Evolutionary conservation across 2,113 vertebrate genomes (phyloP), one percentile per base, ranked within the genome.

Genomic region (Gasterosteus aculeatus): DNA sequence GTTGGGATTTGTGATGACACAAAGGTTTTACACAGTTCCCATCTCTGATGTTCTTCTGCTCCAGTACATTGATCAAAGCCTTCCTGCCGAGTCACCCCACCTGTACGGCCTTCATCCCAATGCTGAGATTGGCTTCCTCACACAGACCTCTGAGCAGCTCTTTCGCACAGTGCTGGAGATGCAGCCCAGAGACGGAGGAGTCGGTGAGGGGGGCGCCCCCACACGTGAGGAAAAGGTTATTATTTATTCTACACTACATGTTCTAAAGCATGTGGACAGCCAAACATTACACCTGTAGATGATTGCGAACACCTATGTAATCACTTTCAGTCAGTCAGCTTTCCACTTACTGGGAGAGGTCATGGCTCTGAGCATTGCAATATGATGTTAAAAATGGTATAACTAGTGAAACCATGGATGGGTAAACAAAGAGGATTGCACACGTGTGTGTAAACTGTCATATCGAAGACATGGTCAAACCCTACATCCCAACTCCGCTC

Each of bases 31-130:
- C 12, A 3, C 16, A 26, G 39, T n/a, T 73, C n/a, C 83, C 19
- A 80, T 16, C 33, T 35, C 5, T 35, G 33, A 18, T 62, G 10
- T 2, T 11, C 7, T 79, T 59, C 31, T 15, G 19, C 81, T 84
- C 3, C 90, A 99, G 98, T 99, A 98, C 86, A 94, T 99, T 0
- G 97, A 99, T 0, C 91, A 94, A 0, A 53, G 78, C 10, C 85
- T 99, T 26, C 98, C 98, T 5, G 65, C 95, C 0, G 98, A 99
- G 85, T 98, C 97, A 0, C 97, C 98, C 0, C 92, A 97, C 65
- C 94, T 99, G 9, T 99, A 98, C 0, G 96, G 98, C 35, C 97
- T 99, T 41, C 98, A 99, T 63, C 96, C 98, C 38, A 99, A 99
- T 0, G 97, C 98, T 0, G 97, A 99, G 94, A 97, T 99, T 3